Percentiles rank a stretch among this genome's conserved stretches.
Evolutionary conservation across 2,888 invertebrate species (phyloP).

Genomic region (Desoria tigrina): DNA sequence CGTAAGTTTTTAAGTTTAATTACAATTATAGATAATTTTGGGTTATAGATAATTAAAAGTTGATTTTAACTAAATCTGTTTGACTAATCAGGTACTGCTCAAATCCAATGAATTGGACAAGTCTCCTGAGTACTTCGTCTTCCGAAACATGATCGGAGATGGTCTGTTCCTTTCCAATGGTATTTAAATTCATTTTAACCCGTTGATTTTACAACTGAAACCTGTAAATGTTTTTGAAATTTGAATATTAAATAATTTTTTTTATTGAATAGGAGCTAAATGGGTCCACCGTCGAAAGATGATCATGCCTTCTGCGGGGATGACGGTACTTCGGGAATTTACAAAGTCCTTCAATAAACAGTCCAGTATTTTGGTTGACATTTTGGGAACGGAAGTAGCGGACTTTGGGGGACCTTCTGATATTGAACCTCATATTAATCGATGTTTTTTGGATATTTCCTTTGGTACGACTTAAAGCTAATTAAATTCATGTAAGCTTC

Average conservation of each 20-base stretch:
- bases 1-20: no score
- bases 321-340: neutral
- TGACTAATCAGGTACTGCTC: neutral
- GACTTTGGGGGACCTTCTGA: neutral
- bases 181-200: no score
- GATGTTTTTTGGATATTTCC: neutral
- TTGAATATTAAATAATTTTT: constrained; percentile 5
- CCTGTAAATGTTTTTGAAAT: no score
- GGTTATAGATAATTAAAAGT: no score
- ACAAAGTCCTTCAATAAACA: neutral
- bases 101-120: neutral
- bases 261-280: neutral
- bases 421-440: neutral
- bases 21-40: no score
- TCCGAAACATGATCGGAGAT: neutral
- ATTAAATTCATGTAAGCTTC: no score
- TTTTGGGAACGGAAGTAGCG: neutral
- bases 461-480: no score
- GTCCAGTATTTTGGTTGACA: neutral
- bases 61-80: no score
- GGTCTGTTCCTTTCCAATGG: neutral
- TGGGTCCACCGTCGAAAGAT: neutral
- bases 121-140: neutral
- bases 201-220: no score
- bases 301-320: neutral